A percentile compares a stretch with the other conserved stretches of the same genome.
Evolutionary conservation across 2,888 invertebrate genomes (phyloP).

Genomic region (Julus scanicus): DNA sequence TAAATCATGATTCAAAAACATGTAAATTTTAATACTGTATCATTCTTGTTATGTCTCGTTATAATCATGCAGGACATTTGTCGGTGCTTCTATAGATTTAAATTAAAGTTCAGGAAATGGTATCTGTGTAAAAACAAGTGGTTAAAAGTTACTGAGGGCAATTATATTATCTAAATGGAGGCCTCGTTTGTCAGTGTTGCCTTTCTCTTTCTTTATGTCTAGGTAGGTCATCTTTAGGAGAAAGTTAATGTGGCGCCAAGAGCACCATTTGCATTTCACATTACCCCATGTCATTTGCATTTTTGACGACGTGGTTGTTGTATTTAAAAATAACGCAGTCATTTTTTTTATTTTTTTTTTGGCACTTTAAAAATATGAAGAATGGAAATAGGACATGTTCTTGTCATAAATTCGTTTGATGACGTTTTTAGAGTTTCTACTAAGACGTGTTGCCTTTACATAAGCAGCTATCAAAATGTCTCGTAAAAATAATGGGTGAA

Average conservation of each 20-base stretch:
- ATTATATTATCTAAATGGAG: background rate
- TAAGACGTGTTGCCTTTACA: background rate
- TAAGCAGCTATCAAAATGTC: conserved; percentile 15
- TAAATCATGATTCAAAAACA: too few species aligned
- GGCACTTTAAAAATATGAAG: background rate
- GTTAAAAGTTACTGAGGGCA: background rate
- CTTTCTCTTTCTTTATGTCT: background rate
- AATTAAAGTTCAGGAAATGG: background rate
- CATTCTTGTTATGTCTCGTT: too few species aligned
- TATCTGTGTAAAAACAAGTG: background rate
- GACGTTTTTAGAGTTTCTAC: background rate
- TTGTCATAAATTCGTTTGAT: conserved; percentile 17
- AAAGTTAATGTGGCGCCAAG: background rate
- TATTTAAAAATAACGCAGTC: background rate
- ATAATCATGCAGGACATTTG: background rate
- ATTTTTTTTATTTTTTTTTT: background rate
- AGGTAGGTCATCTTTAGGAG: background rate
- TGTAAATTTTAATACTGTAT: too few species aligned
- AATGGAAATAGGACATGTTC: background rate
- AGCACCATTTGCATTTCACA: background rate
- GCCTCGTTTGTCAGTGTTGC: background rate
- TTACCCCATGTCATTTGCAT: background rate
- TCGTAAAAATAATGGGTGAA: conserved; percentile 16
- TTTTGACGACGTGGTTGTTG: background rate
- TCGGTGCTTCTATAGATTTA: background rate